These are phyloP conservation scores for Monodelphis domestica DNA, from an alignment of 2,797 vertebrate genomes.

Conservation along the genomic window DNA sequence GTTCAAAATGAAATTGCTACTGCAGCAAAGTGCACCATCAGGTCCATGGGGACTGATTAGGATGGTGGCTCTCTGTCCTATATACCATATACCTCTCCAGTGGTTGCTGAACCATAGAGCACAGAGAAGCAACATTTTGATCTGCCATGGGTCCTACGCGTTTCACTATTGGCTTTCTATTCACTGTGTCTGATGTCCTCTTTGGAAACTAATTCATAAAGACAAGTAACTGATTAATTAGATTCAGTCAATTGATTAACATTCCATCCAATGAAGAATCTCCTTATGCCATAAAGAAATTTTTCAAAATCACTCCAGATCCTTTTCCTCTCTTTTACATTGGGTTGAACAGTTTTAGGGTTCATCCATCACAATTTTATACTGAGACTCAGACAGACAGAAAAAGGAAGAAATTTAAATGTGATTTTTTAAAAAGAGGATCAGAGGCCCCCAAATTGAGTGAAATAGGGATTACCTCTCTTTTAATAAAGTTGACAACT, in stretches of 20 bases:
- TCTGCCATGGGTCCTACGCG: constrained; percentile 49
- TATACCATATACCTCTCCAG: constrained; percentile 76
- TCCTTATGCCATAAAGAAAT: not conserved
- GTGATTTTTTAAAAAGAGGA: constrained; percentile 22
- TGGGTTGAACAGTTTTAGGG: not conserved
- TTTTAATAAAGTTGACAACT: not conserved
- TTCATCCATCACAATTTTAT: constrained; percentile 31
- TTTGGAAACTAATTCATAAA: constrained; percentile 71
- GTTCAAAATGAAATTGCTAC: constrained; percentile 81
- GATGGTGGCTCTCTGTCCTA: constrained; percentile 70
- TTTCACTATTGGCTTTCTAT: constrained; percentile 45
- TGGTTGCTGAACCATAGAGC: constrained; percentile 68
- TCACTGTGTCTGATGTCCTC: constrained; percentile 59
- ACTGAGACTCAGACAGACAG: not conserved
- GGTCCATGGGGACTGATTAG: constrained; percentile 81
- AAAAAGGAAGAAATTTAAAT: constrained; percentile 25
- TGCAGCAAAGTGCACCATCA: constrained; percentile 71
- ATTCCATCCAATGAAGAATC: not conserved
- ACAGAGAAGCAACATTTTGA: constrained; percentile 75
- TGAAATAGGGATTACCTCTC: not conserved
- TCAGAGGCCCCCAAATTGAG: not conserved
- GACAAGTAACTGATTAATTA: constrained; percentile 56
- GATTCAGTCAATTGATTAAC: constrained; percentile 29
- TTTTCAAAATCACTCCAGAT: constrained; percentile 35
- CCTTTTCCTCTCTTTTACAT: constrained; percentile 25